Conservation (phyloP, 1,140 invertebrate species). For the Oncopodura yosiiana region DNA sequence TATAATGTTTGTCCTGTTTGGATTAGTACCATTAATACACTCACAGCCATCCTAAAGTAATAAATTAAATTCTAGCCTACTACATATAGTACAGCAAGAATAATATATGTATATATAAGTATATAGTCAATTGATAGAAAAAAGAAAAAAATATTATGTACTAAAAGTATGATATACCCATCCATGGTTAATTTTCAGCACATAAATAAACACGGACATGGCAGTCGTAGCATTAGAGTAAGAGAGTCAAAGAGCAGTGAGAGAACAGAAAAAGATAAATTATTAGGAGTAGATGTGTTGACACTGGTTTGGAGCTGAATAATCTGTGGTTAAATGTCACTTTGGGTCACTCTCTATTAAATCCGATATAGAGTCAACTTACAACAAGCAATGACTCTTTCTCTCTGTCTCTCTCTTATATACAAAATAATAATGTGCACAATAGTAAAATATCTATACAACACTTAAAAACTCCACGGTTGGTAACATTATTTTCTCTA, state of each 20-base stretch:
- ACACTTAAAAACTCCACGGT: too few relatives aligned
- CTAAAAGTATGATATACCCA: too few relatives aligned
- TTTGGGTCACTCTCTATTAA: slow-evolving; percentile 29
- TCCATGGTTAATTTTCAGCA: slow-evolving; percentile 31
- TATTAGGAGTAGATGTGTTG: slow-evolving; percentile 29
- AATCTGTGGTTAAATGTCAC: slow-evolving; percentile 28
- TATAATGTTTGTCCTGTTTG: background rate
- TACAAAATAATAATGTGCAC: too few relatives aligned
- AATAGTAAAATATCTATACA: too few relatives aligned
- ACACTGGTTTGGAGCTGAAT: slow-evolving; percentile 26
- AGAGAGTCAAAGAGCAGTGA: too few relatives aligned
- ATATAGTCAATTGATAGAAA: slow-evolving; percentile 1
- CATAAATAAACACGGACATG: slow-evolving; percentile 28
- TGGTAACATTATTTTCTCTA: too few relatives aligned
- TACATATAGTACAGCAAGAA: background rate
- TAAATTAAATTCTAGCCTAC: slow-evolving; percentile 12
- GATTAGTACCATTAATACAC: background rate
- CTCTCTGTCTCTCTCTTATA: too few relatives aligned
- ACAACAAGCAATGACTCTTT: background rate
- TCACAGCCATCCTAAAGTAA: slow-evolving; percentile 12
- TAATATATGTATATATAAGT: slow-evolving; percentile 1
- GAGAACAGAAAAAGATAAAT: too few relatives aligned
- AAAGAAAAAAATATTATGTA: slow-evolving; percentile 23
- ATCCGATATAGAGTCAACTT: slow-evolving; percentile 13
- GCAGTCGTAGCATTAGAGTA: too few relatives aligned